A percentile compares a stretch with the other conserved stretches of the same genome.
Conservation (phyloP, 2,888 invertebrate species). For the Venusia cambrica region DNA sequence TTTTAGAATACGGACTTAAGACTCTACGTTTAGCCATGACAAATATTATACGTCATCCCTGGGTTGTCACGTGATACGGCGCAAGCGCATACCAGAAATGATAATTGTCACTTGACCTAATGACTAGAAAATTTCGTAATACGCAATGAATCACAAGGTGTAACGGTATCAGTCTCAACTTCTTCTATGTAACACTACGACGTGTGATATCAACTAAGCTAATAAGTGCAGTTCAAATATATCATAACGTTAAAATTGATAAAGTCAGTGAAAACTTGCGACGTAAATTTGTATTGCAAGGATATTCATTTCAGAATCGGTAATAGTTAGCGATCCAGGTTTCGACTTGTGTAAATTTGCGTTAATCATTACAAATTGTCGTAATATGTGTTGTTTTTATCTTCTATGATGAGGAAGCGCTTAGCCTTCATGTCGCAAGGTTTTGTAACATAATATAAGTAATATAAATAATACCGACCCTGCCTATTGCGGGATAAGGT, state of each 20-base stretch:
- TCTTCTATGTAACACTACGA: constrained; percentile 50
- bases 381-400: too few relatives aligned
- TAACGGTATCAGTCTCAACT: constrained; percentile 67
- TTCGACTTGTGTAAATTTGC: too few relatives aligned
- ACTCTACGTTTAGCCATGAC: too few relatives aligned
- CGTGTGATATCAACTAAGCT: constrained; percentile 57
- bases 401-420: too few relatives aligned
- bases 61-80: constrained; percentile 7
- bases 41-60: too few relatives aligned
- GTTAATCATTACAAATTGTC: too few relatives aligned
- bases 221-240: constrained; percentile 63
- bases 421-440: too few relatives aligned
- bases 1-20: too few relatives aligned
- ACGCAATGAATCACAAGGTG: constrained; percentile 61
- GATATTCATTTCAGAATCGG: constrained; percentile 2
- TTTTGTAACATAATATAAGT: too few relatives aligned
- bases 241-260: constrained; percentile 35
- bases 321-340: too few relatives aligned
- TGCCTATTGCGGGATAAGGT: too few relatives aligned
- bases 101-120: constrained; percentile 70
- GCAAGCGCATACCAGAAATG: constrained; percentile 39
- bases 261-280: constrained; percentile 28
- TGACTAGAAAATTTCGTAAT: constrained; percentile 49
- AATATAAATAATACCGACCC: too few relatives aligned
- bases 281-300: constrained; percentile 6